Conservation (phyloP, 2,888 invertebrate genomes). For the Cheilosia urbana region DNA sequence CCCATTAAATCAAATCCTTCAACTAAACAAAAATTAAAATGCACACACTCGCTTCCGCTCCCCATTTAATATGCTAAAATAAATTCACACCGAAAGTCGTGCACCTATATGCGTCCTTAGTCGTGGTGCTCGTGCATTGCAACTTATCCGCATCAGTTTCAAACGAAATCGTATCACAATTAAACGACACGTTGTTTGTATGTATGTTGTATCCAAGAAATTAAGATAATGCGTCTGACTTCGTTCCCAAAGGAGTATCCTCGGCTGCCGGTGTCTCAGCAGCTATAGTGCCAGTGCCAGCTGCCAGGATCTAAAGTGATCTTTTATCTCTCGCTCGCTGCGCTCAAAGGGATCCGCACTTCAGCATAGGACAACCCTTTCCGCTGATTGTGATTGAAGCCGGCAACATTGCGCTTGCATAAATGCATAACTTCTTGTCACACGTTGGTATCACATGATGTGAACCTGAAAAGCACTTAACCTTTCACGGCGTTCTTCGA, state of each 20-base stretch:
- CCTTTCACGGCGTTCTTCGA: constrained; percentile 50
- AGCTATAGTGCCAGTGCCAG: too few relatives aligned
- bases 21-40: constrained; percentile 67
- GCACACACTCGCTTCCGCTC: constrained; percentile 16
- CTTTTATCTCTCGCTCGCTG: constrained; percentile 51
- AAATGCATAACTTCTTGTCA: constrained; percentile 37
- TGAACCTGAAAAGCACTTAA: constrained; percentile 75
- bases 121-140: background rate
- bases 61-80: constrained; percentile 59
- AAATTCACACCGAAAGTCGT: constrained; percentile 28
- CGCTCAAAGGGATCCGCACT: constrained; percentile 51
- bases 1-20: constrained; percentile 72
- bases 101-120: background rate
- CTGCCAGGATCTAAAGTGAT: constrained; percentile 52
- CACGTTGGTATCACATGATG: constrained; percentile 47
- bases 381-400: constrained; percentile 25
- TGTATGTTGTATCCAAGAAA: constrained; percentile 39
- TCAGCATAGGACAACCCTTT: constrained; percentile 30
- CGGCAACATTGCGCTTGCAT: constrained; percentile 24
- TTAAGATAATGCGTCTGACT: constrained; percentile 70
- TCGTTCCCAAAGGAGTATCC: background rate
- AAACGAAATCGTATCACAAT: constrained; percentile 56
- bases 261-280: background rate
- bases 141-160: constrained; percentile 23
- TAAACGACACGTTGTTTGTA: constrained; percentile 32